Evolutionary conservation across 2,888 invertebrate species (phyloP).

Genomic region (Mechanitis messenoides): DNA sequence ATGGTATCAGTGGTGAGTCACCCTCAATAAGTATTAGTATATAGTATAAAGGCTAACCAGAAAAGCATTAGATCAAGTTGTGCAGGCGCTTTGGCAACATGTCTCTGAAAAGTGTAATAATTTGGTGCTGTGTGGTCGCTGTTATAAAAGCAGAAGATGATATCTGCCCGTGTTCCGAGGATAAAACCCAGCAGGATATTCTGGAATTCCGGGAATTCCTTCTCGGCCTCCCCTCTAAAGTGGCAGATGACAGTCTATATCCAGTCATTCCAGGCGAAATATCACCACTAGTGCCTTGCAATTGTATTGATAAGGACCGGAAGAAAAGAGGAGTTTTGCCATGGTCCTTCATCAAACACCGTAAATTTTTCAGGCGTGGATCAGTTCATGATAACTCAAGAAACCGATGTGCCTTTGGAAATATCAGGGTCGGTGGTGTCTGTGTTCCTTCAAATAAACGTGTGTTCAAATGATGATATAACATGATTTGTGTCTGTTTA

Average conservation of each 20-base stretch:
- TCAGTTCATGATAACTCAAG: too few species aligned
- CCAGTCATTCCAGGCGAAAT: slow-evolving; percentile 33
- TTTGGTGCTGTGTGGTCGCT: slow-evolving; percentile 10
- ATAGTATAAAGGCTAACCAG: not conserved
- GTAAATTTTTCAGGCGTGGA: too few species aligned
- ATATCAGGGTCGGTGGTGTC: too few species aligned
- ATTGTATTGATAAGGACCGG: slow-evolving; percentile 33
- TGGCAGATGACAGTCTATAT: slow-evolving; percentile 13
- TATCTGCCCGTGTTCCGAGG: slow-evolving; percentile 28
- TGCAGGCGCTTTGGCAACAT: not conserved
- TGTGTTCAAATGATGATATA: too few species aligned
- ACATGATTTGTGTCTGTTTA: too few species aligned
- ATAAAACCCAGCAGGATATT: slow-evolving; percentile 22
- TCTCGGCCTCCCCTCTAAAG: slow-evolving; percentile 14
- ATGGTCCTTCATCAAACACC: too few species aligned
- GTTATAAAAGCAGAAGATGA: slow-evolving; percentile 15
- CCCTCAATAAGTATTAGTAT: not conserved
- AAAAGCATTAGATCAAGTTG: not conserved
- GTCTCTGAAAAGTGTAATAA: slow-evolving; percentile 9
- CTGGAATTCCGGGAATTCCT: slow-evolving; percentile 29
- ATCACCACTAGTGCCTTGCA: slow-evolving; percentile 34
- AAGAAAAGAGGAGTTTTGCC: slow-evolving; percentile 21
- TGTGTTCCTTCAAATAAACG: too few species aligned
- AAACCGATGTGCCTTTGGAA: too few species aligned
- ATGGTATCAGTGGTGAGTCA: slow-evolving; percentile 9